A percentile compares a stretch with the other conserved stretches of the same genome.
These are phyloP conservation scores for Bovichtus diacanthus DNA, from an alignment of 2,797 vertebrate genomes.

Conservation along the genomic window DNA sequence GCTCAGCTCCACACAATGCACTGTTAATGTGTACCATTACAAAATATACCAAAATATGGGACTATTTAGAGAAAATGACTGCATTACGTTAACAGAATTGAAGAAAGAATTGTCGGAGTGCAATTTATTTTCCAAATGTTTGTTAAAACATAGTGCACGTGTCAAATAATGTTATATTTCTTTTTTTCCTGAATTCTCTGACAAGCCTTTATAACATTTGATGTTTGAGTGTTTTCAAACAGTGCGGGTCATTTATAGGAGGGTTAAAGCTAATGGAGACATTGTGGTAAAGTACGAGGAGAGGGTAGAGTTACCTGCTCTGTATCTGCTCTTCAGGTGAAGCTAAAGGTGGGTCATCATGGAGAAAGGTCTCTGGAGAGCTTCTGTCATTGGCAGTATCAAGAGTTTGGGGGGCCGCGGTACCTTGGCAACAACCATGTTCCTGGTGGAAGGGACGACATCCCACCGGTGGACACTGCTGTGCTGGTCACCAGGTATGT, in stretches of 20 bases:
- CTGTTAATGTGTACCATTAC: not conserved
- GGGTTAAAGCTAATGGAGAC: not conserved
- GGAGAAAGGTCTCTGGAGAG: conserved; percentile 95
- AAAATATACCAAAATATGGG: not conserved
- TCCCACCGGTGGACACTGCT: conserved; percentile 91
- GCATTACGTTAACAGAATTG: not conserved
- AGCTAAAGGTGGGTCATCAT: conserved; percentile 93
- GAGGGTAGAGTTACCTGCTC: not conserved
- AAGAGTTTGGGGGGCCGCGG: conserved; percentile 90
- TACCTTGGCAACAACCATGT: conserved; percentile 94
- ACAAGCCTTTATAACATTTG: not conserved
- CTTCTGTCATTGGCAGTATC: conserved; percentile 98
- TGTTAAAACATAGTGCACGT: not conserved
- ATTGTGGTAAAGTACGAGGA: not conserved
- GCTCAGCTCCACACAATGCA: not conserved
- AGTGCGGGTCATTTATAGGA: not conserved
- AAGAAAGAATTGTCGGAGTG: not conserved
- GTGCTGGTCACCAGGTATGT: conserved; percentile 96
- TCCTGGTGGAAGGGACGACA: conserved; percentile 90
- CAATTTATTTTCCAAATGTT: not conserved
- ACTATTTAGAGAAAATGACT: not conserved
- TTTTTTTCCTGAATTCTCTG: not conserved
- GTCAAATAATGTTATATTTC: not conserved
- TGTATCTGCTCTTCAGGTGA: conserved; percentile 81
- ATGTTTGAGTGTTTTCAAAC: not conserved